A percentile compares a stretch with the other conserved stretches of the same genome.
phyloP scores from a whole-genome alignment of 30 jellyfish, hydroid and myxozoan genomes.

The Aurelia sp. region DNA sequence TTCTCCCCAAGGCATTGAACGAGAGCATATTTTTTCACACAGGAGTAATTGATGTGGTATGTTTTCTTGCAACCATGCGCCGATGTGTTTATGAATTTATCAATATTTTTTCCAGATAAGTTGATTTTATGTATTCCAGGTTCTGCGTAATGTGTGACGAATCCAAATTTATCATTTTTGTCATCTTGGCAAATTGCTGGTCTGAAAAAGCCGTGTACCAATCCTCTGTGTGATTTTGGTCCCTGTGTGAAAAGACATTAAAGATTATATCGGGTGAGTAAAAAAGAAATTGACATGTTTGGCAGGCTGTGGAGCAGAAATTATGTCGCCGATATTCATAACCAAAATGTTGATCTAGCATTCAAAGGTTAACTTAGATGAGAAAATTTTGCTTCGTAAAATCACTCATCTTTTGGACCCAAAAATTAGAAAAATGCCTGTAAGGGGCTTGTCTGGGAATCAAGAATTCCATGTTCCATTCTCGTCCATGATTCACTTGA shows the following conservation, averaged over 20 bases:
- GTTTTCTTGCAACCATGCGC: constrained; percentile 25
- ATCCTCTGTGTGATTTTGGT: constrained; percentile 6
- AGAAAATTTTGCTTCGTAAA: no score
- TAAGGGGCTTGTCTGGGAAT: no score
- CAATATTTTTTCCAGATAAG: not conserved
- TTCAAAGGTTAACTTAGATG: no score
- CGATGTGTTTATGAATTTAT: constrained; percentile 32
- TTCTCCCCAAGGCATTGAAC: constrained; percentile 30
- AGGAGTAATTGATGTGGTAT: constrained; percentile 4
- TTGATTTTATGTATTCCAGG: constrained; percentile 43
- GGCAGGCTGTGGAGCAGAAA: no score
- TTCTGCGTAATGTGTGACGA: constrained; percentile 34
- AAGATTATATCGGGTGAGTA: not conserved
- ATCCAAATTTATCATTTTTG: constrained; percentile 1
- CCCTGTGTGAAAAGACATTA: constrained; percentile 2
- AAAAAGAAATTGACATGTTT: no score
- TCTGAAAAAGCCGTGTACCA: constrained; percentile 16
- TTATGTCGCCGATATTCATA: no score
- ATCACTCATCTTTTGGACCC: no score
- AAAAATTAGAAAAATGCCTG: no score
- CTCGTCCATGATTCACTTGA: no score
- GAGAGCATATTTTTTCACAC: constrained; percentile 21
- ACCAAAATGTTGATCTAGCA: no score
- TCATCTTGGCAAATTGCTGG: constrained; percentile 32
- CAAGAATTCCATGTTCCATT: no score